These are phyloP conservation scores for Clistopyga incitator DNA, from an alignment of 2,888 invertebrate species.

Conservation along the genomic window DNA sequence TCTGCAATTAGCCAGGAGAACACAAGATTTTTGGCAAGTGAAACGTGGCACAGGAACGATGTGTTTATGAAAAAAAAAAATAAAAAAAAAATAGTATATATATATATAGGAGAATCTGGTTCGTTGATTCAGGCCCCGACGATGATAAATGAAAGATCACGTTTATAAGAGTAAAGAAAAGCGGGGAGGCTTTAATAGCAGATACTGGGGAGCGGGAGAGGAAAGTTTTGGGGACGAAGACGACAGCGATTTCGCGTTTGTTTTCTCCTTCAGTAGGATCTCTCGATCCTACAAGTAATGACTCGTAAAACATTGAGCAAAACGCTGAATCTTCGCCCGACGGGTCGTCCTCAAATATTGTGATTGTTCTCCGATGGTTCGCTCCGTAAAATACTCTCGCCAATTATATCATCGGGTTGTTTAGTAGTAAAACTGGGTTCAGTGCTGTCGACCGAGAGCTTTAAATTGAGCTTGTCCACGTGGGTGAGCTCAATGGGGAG, in stretches of 20 bases:
- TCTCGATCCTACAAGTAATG: slow-evolving; percentile 77
- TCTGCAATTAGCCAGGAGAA: background rate
- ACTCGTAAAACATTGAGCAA: slow-evolving; percentile 75
- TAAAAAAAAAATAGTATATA: no score
- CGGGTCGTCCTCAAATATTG: slow-evolving; percentile 77
- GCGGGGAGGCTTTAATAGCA: slow-evolving; percentile 2
- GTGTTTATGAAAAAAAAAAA: slow-evolving; percentile 16
- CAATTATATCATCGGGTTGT: slow-evolving; percentile 73
- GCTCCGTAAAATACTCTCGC: slow-evolving; percentile 73
- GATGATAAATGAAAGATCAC: slow-evolving; percentile 3
- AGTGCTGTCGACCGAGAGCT: slow-evolving; percentile 71
- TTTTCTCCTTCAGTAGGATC: slow-evolving; percentile 61
- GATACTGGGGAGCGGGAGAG: slow-evolving; percentile 8
- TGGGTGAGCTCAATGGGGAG: slow-evolving; percentile 87
- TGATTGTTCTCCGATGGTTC: slow-evolving; percentile 72
- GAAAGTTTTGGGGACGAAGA: slow-evolving; percentile 3
- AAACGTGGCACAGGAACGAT: background rate
- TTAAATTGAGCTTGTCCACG: slow-evolving; percentile 79
- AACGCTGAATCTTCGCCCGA: slow-evolving; percentile 68
- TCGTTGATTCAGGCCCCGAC: slow-evolving; percentile 10
- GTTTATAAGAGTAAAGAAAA: slow-evolving; percentile 26
- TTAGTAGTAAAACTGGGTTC: slow-evolving; percentile 70
- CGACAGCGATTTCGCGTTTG: slow-evolving; percentile 2
- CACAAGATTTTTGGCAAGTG: slow-evolving; percentile 1
- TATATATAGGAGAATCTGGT: slow-evolving; percentile 8